These are phyloP conservation scores for Drosophila mojavensis DNA, from an alignment of 1,140 invertebrate genomes.

Conservation along the genomic window DNA sequence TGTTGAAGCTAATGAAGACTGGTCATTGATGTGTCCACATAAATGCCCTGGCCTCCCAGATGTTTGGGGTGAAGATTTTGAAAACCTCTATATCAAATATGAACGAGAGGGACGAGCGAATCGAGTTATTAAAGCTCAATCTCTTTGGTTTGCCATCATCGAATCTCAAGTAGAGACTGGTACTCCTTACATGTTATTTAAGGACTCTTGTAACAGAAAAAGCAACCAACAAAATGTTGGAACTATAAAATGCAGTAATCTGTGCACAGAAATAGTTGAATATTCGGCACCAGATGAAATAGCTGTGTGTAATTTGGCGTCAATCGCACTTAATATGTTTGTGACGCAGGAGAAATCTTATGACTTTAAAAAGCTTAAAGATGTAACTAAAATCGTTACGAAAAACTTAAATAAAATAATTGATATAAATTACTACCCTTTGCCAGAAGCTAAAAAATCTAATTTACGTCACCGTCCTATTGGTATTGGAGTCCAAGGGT, in stretches of 20 bases:
- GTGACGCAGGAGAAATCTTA: slow-evolving; percentile 92
- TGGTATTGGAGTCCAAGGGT: slow-evolving; percentile 97
- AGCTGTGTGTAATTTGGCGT: slow-evolving; percentile 99
- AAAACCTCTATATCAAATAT: slow-evolving; percentile 94
- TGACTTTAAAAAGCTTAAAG: slow-evolving; percentile 95
- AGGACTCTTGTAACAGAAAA: slow-evolving; percentile 98
- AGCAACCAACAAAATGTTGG: slow-evolving; percentile 99
- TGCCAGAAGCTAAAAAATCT: slow-evolving; percentile 93
- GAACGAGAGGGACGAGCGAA: slow-evolving; percentile 92
- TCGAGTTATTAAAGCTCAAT: slow-evolving; percentile 92
- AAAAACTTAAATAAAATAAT: slow-evolving; percentile 99
- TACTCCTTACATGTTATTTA: slow-evolving; percentile 99
- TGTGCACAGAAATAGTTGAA: slow-evolving; percentile 99
- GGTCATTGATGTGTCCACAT: slow-evolving; percentile 99
- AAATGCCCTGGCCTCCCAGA: slow-evolving; percentile 96
- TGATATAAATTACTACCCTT: slow-evolving; percentile 98
- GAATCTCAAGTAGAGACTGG: slow-evolving; percentile 99
- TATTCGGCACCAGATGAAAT: slow-evolving; percentile 97
- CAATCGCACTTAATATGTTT: slow-evolving; percentile 99
- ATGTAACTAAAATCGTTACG: slow-evolving; percentile 95
- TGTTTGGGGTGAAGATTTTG: slow-evolving; percentile 97
- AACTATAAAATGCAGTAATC: slow-evolving; percentile 99
- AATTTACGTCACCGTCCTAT: slow-evolving; percentile 98
- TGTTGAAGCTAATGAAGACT: slow-evolving; percentile 93
- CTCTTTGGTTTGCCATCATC: slow-evolving; percentile 97